Percentiles rank a stretch among this genome's conserved stretches.
phyloP scores from a whole-genome alignment of 2,797 vertebrate genomes.

The Lepus oiostolus region DNA sequence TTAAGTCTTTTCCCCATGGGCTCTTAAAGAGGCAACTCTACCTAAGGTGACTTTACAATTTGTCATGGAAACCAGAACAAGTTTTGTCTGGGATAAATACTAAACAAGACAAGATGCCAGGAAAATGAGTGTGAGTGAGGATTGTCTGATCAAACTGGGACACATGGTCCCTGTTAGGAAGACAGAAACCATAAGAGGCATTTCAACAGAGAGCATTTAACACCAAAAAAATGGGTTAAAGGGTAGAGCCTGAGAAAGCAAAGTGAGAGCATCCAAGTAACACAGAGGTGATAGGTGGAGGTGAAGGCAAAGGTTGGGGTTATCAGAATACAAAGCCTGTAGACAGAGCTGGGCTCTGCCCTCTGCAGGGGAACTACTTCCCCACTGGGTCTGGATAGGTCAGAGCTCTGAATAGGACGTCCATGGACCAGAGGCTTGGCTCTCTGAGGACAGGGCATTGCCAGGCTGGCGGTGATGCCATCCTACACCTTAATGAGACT shows the following conservation, averaged over 20 bases:
- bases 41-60: not conserved
- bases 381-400: not conserved
- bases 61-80: not conserved
- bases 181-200: not conserved
- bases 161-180: not conserved
- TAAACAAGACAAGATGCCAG: constrained; percentile 1
- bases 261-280: accelerated
- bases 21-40: not conserved
- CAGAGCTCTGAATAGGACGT: not conserved
- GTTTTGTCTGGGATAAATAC: not conserved
- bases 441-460: not conserved
- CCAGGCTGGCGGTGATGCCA: no score
- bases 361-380: not conserved
- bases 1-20: not conserved
- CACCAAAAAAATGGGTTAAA: not conserved
- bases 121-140: not conserved
- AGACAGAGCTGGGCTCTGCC: not conserved
- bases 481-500: not conserved
- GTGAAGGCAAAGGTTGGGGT: not conserved
- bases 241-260: not conserved
- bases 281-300: no score
- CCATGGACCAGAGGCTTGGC: not conserved
- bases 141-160: not conserved
- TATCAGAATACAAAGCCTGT: not conserved
- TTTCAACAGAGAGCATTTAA: constrained; percentile 7